Base-by-base conservation (phyloP, 2,797 vertebrate species). In the Rhodeus uyekii region DNA sequence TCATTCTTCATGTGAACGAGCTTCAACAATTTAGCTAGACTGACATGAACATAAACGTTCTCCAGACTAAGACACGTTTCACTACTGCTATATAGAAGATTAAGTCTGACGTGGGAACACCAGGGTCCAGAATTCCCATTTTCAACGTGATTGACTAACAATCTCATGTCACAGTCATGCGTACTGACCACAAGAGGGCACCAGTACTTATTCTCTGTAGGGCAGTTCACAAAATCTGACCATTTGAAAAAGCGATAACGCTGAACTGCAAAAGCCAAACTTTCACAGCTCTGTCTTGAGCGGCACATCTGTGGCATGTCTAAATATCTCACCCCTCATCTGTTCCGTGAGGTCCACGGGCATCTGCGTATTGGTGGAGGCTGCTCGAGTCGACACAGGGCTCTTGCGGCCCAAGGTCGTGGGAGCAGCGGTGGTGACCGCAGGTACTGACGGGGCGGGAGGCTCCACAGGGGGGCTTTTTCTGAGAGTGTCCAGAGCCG, bases 381-480 rank as follows among this genome's bases (percentile, higher is more conserved):
- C 89, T 81, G 95, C 90, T 85, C 96, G 95, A 84, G 95, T 81
- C 73, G 92, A 90, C 81, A 85, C 80, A 36, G 96, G 96, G 89
- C 93, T 96, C 92, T 96, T 96, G 85, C 95, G 96, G 60, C 94
- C 95, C 61, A 93, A 91, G 2, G 95, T 87, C 38, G 90, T 93
- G 24, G 95, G 86, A n/a, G 92, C 81, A 82, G 93, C 87, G 65
- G 94, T 78, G 84, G 94, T 93, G 16, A 91, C 83, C 1, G 91
- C 85, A 0, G 89, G 55, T 48, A 95, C 90, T 14, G 94, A 93
- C 86, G 96, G 93, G 39, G 94, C 95, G 0, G 92, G 89, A 87
- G 95, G 95, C 83, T 98, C 96, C 90, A 95, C 88, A 22, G 93
- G 89, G 24, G 96, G 91, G 87, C 91, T 95, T 91, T 98, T 97